Evolutionary conservation across 2,113 vertebrate genomes (phyloP), one percentile per base, ranked within the genome.

Genomic region (Anoplopoma fimbria): DNA sequence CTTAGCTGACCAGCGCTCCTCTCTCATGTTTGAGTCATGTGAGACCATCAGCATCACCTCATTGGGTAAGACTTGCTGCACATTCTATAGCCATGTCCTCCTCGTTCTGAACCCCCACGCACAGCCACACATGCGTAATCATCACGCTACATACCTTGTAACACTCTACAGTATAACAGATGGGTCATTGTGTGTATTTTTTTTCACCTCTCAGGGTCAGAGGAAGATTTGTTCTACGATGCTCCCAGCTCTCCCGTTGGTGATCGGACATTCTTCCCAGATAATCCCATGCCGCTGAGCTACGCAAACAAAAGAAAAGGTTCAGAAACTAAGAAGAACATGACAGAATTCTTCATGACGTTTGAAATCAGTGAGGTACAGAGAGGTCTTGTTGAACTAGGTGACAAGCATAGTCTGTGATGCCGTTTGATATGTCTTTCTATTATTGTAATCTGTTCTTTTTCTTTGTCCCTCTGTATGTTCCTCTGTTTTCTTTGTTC

Each of bases 151-250:
- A 60, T 49, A 15, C 17, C 15, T 27, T 38, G 14, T 29, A 33
- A 71, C 4, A 14, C 3, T 23, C 0, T 58, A 4, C 9, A 64
- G 49, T 42, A 17, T 68, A 47, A 77, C 33, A 34, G 4, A n/a
- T 57, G 9, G 8, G 3, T 81, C 29, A 64, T 23, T 69, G 40
- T 76, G 13, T 75, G 9, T 75, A 4, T 85, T 51, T 77, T 42
- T n/a, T 65, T 7, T 73, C 31, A 45, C 47, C 17, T 4, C 17
- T 36, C 75, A 93, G 94, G 97, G 40, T 98, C 97, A 34, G 97
- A 99, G 77, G 97, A 99, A 80, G 98, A 99, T 69, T 78, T 96
- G 89, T 99, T 97, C 93, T 99, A 95, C 73, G 98, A 99, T 86
- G 98, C 98, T 36, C 96, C 96, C 31, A 97, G 94, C 88, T 98